Conservation (phyloP, 2,888 invertebrate genomes). For the Bugulina stolonifera region DNA sequence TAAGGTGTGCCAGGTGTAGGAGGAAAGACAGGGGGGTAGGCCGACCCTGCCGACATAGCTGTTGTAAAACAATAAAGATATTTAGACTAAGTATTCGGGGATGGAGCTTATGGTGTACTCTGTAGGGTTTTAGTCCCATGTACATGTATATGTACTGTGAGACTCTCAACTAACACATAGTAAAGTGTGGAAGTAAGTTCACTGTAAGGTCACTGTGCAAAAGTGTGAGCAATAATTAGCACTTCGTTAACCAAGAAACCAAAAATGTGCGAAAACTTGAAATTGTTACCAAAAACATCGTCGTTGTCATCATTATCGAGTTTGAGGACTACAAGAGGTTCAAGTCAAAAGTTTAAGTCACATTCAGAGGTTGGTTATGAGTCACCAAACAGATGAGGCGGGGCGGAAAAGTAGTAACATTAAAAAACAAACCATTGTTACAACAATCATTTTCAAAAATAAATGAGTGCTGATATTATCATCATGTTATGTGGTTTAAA, state of each 20-base stretch:
- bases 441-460: neutral
- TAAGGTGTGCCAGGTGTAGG: neutral
- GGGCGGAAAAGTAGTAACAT: too few relatives aligned
- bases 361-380: too few relatives aligned
- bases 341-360: neutral
- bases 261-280: neutral
- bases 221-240: neutral
- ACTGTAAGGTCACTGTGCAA: neutral
- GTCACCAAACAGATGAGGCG: too few relatives aligned
- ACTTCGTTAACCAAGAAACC: neutral
- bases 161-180: too few relatives aligned
- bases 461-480: too few relatives aligned
- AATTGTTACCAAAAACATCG: neutral
- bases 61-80: neutral
- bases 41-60: neutral
- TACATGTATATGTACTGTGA: too few relatives aligned
- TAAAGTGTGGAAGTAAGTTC: neutral
- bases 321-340: neutral
- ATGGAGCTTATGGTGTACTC: too few relatives aligned
- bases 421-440: neutral
- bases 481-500: too few relatives aligned
- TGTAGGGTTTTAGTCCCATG: too few relatives aligned
- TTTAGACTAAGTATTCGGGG: too few relatives aligned
- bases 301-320: neutral
- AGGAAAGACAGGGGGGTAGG: conserved; percentile 1